Percentiles rank a stretch among this genome's conserved stretches.
Conservation (phyloP, 1,140 invertebrate species). For the Drosophila mayri region DNA sequence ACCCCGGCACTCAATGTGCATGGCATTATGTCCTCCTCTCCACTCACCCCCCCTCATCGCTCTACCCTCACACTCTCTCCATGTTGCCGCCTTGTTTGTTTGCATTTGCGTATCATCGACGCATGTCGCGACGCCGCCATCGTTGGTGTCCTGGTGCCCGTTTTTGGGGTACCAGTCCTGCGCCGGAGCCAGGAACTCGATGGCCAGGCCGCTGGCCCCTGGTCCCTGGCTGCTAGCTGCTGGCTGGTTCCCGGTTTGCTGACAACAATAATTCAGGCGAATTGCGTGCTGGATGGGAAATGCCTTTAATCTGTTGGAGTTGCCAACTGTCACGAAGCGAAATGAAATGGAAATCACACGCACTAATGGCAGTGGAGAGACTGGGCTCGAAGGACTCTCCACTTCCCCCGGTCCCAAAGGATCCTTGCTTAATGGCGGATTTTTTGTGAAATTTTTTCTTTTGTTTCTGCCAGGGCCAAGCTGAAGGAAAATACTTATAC, state of each 20-base stretch:
- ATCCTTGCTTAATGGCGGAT: constrained; percentile 34
- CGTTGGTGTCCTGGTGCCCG: constrained; percentile 35
- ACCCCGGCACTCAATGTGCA: constrained; percentile 58
- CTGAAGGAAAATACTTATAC: not conserved
- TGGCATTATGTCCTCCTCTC: constrained; percentile 55
- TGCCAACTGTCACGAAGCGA: constrained; percentile 84
- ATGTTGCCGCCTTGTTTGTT: constrained; percentile 66
- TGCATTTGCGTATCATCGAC: constrained; percentile 83
- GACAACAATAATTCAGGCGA: constrained; percentile 82
- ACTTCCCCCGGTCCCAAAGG: not conserved
- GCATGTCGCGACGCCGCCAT: constrained; percentile 75
- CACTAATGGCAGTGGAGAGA: constrained; percentile 72
- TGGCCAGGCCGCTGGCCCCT: constrained; percentile 32
- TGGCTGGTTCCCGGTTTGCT: constrained; percentile 53
- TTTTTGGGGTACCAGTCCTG: constrained; percentile 23
- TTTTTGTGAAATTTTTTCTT: constrained; percentile 15
- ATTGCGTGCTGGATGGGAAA: constrained; percentile 79
- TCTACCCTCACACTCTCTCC: constrained; percentile 6
- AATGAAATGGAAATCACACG: constrained; percentile 84
- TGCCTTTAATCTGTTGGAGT: constrained; percentile 84
- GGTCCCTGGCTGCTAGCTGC: constrained; percentile 8
- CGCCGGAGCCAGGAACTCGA: constrained; percentile 20
- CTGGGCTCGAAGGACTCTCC: constrained; percentile 8
- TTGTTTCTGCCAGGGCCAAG: constrained; percentile 7
- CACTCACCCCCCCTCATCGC: not conserved